A percentile compares a stretch with the other conserved stretches of the same genome.
phyloP scores from a whole-genome alignment of 2,888 invertebrate genomes.

The Orthosia gothica region DNA sequence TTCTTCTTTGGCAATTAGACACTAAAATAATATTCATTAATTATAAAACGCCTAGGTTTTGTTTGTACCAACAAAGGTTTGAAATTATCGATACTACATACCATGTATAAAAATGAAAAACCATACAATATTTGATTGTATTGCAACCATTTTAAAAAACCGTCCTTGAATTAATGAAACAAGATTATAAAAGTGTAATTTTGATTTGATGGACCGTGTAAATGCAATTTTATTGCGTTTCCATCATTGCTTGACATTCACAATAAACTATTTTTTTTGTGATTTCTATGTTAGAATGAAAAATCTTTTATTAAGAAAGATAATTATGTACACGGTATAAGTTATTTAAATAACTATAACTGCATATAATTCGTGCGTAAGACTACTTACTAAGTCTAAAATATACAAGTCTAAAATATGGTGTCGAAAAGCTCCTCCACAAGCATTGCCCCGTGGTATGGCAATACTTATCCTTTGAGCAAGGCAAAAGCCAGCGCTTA shows the following conservation, averaged over 20 bases:
- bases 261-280: background rate
- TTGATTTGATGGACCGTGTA: constrained; percentile 43
- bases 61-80: background rate
- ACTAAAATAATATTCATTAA: constrained; percentile 38
- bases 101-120: constrained; percentile 46
- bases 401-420: too few species aligned
- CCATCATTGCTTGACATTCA: constrained; percentile 1
- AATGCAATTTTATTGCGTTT: constrained; percentile 13
- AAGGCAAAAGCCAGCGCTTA: too few species aligned
- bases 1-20: constrained; percentile 50
- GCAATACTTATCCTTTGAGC: too few species aligned
- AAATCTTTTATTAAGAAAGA: background rate
- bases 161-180: constrained; percentile 2
- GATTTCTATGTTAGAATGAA: background rate
- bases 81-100: background rate
- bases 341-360: too few species aligned
- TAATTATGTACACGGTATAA: too few species aligned
- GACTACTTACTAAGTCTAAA: too few species aligned
- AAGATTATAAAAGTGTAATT: constrained; percentile 10
- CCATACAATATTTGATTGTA: constrained; percentile 23
- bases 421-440: too few species aligned
- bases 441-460: too few species aligned
- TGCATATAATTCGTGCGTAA: background rate
- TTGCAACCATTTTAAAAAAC: constrained; percentile 42
- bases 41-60: background rate